These are phyloP conservation scores for Hetaerina titia DNA, from an alignment of 2,888 invertebrate genomes.

Conservation along the genomic window DNA sequence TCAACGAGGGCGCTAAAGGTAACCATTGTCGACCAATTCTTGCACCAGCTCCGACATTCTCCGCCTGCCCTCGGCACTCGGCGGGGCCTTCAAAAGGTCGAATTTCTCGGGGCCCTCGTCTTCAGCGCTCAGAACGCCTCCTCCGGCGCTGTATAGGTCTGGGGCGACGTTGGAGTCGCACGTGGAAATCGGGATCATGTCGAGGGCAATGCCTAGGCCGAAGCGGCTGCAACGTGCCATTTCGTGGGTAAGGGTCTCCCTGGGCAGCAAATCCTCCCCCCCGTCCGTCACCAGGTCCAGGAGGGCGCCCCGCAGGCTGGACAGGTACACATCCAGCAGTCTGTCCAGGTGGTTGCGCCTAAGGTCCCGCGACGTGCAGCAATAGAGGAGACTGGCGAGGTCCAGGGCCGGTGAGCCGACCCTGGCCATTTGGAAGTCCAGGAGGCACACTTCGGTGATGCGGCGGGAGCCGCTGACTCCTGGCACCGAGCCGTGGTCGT, in stretches of 20 bases:
- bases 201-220: constrained; percentile 84
- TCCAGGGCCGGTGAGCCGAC: constrained; percentile 86
- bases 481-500: constrained; percentile 73
- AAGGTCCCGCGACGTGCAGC: constrained; percentile 83
- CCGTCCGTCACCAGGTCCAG: constrained; percentile 78
- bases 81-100: constrained; percentile 77
- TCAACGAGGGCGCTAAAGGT: background rate
- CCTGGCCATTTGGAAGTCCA: constrained; percentile 86
- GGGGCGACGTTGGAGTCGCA: constrained; percentile 86
- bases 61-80: constrained; percentile 81
- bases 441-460: constrained; percentile 79
- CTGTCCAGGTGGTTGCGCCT: constrained; percentile 81
- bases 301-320: constrained; percentile 81
- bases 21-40: constrained; percentile 83
- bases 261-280: constrained; percentile 71
- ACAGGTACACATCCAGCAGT: constrained; percentile 82
- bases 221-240: constrained; percentile 83
- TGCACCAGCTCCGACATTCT: constrained; percentile 85
- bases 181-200: constrained; percentile 86
- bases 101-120: constrained; percentile 73
- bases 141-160: constrained; percentile 80
- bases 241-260: constrained; percentile 76
- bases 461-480: background rate
- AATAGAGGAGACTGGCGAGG: constrained; percentile 83
- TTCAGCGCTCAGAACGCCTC: constrained; percentile 75